phyloP scores from a whole-genome alignment of 2,888 invertebrate genomes.

The Smittia aterrima region DNA sequence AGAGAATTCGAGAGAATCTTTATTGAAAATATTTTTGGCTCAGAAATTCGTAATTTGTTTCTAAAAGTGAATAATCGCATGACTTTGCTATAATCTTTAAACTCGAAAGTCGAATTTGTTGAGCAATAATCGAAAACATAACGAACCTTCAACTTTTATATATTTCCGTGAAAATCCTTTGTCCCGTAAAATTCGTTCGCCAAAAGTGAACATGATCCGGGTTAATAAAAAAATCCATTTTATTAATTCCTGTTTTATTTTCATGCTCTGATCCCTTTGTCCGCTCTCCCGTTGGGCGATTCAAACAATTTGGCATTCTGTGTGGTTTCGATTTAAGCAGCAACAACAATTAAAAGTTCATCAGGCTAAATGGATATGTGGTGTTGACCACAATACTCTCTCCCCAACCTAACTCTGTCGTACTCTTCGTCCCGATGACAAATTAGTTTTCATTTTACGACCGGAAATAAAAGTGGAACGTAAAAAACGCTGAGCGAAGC shows the following conservation, averaged over 20 bases:
- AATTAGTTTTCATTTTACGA: conserved; percentile 6
- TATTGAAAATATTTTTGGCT: too few relatives aligned
- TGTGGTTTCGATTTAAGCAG: background rate
- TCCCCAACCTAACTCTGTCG: background rate
- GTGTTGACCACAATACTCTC: background rate
- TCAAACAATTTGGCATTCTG: background rate
- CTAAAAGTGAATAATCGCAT: too few relatives aligned
- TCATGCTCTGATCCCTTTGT: background rate
- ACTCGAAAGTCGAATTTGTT: too few relatives aligned
- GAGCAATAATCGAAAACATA: too few relatives aligned
- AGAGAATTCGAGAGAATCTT: too few relatives aligned
- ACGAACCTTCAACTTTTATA: too few relatives aligned
- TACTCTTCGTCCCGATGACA: background rate
- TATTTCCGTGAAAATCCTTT: too few relatives aligned
- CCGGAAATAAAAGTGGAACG: background rate
- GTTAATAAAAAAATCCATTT: background rate
- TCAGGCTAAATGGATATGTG: conserved; percentile 3
- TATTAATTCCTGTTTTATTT: background rate
- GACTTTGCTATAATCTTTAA: too few relatives aligned
- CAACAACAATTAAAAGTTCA: conserved; percentile 4
- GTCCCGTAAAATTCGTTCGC: too few relatives aligned
- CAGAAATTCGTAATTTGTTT: too few relatives aligned
- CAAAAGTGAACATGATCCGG: too few relatives aligned
- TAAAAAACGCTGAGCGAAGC: background rate
- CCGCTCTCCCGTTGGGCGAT: background rate